Conservation (phyloP, 92 coral and sea anemone genomes). For the Plumapathes pennacea region DNA sequence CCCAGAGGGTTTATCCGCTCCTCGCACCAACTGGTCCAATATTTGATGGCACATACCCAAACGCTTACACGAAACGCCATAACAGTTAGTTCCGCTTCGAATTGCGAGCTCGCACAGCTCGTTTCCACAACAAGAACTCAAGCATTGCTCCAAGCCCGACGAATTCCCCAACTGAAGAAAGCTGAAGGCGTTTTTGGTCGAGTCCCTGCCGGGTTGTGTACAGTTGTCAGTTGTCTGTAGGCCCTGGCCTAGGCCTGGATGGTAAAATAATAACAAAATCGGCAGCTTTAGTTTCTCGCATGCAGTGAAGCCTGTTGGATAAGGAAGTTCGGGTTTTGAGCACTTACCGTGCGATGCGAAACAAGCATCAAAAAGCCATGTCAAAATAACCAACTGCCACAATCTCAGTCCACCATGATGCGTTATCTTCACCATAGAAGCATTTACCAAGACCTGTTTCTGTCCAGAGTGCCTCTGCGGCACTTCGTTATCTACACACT, state of each 20-base stretch:
- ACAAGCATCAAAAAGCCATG: too few species aligned
- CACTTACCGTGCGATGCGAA: too few species aligned
- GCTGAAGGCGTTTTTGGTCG: constrained; percentile 30
- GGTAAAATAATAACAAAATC: too few species aligned
- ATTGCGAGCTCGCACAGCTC: constrained; percentile 61
- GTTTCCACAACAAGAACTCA: constrained; percentile 60
- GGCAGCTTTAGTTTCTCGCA: too few species aligned
- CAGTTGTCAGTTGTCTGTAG: not conserved
- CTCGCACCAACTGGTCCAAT: constrained; percentile 51
- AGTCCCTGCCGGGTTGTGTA: constrained; percentile 8
- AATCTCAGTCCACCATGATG: not conserved
- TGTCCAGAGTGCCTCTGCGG: too few species aligned
- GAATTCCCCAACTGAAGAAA: constrained; percentile 52
- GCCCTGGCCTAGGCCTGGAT: too few species aligned
- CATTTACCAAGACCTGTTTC: too few species aligned
- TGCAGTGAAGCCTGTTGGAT: too few species aligned
- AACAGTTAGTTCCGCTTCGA: constrained; percentile 43
- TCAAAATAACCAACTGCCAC: not conserved
- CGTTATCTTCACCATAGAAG: constrained; percentile 1
- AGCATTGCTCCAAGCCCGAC: constrained; percentile 42
- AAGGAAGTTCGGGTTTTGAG: too few species aligned
- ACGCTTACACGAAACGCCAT: constrained; percentile 58
- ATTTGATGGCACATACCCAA: constrained; percentile 55
- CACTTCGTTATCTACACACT: too few species aligned
- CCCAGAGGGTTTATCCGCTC: constrained; percentile 41